These are phyloP conservation scores for Diplolepis rosae DNA, from an alignment of 2,888 invertebrate genomes.

Conservation along the genomic window DNA sequence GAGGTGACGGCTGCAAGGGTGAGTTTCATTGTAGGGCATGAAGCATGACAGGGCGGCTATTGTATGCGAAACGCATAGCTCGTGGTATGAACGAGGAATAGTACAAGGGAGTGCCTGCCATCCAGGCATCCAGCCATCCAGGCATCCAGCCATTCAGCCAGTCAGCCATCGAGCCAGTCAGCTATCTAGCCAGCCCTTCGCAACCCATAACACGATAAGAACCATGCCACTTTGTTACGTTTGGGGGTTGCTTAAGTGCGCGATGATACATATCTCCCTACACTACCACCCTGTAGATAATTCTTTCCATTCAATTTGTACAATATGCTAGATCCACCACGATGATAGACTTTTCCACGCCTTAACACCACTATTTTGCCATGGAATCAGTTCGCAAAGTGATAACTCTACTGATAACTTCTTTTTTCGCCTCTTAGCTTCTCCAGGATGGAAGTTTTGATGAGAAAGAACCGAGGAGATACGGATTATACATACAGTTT, in stretches of 20 bases:
- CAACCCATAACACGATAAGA: constrained; percentile 71
- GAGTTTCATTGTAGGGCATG: constrained; percentile 69
- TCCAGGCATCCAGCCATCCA: constrained; percentile 31
- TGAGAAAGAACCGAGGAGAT: background rate
- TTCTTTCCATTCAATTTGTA: constrained; percentile 56
- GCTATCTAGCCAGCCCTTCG: constrained; percentile 38
- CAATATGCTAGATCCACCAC: constrained; percentile 53
- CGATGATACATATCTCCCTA: constrained; percentile 58
- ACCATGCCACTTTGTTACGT: constrained; percentile 72
- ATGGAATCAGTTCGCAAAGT: background rate
- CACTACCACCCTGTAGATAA: constrained; percentile 45
- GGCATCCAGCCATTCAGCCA: constrained; percentile 41
- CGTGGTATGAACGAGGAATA: constrained; percentile 37
- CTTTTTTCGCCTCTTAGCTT: background rate
- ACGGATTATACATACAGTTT: background rate
- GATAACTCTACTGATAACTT: constrained; percentile 18
- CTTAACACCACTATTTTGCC: constrained; percentile 4
- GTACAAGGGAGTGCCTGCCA: constrained; percentile 44
- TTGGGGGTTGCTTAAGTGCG: constrained; percentile 66
- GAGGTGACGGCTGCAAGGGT: constrained; percentile 56
- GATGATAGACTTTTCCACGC: constrained; percentile 33
- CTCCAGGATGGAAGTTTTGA: background rate
- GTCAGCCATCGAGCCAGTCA: constrained; percentile 34
- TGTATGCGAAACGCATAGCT: constrained; percentile 68
- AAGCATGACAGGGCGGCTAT: constrained; percentile 70